These are phyloP conservation scores for Orthosia gracilis DNA, from an alignment of 2,888 invertebrate genomes.

Conservation along the genomic window DNA sequence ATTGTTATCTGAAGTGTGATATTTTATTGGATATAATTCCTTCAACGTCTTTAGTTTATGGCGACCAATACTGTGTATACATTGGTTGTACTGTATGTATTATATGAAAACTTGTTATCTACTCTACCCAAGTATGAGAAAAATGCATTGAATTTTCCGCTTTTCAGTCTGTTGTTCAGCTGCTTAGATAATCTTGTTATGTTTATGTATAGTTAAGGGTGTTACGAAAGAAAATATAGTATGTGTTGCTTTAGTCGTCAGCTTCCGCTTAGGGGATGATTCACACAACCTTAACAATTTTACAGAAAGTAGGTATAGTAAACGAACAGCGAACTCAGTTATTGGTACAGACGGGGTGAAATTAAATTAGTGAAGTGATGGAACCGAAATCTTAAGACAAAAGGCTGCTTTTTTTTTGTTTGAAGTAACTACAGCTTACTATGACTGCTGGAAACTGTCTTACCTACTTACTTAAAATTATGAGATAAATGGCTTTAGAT, in stretches of 20 bases:
- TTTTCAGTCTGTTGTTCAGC: not conserved
- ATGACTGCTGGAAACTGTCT: too few species aligned
- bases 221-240: not conserved
- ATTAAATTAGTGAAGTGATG: too few species aligned
- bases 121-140: slow-evolving; percentile 6
- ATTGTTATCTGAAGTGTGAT: not conserved
- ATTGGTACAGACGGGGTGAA: too few species aligned
- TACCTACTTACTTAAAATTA: too few species aligned
- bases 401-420: too few species aligned
- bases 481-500: too few species aligned
- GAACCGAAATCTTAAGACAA: too few species aligned
- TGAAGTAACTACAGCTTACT: too few species aligned
- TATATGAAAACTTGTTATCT: not conserved
- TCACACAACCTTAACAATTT: not conserved
- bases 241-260: not conserved
- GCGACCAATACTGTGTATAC: not conserved
- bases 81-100: not conserved
- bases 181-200: not conserved
- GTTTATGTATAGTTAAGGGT: not conserved
- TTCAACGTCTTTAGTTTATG: not conserved
- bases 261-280: slow-evolving; percentile 5
- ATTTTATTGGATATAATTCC: not conserved
- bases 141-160: slow-evolving; percentile 8
- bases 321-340: too few species aligned
- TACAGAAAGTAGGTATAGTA: too few species aligned